phyloP scores from a whole-genome alignment of 1,140 invertebrate genomes.

The Pristionchus pacificus region DNA sequence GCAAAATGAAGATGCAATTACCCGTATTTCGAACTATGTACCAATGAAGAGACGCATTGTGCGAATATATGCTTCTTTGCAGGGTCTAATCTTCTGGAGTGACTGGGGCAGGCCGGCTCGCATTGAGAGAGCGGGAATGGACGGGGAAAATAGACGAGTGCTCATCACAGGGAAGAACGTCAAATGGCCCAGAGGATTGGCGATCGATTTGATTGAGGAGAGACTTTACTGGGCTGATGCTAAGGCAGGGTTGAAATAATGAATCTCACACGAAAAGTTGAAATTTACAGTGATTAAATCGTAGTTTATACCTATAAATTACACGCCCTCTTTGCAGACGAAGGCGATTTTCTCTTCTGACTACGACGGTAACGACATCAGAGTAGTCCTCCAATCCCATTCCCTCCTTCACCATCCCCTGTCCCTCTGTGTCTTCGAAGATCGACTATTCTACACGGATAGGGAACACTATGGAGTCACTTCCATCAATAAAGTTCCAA shows the following conservation, averaged over 20 bases:
- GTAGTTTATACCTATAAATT: too few species aligned
- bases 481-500: constrained; percentile 81
- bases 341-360: constrained; percentile 42
- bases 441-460: constrained; percentile 92
- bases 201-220: constrained; percentile 62
- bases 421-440: constrained; percentile 64
- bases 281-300: too few species aligned
- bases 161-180: constrained; percentile 46
- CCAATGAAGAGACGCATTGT: too few species aligned
- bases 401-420: constrained; percentile 63
- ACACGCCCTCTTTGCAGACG: too few species aligned
- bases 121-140: constrained; percentile 61
- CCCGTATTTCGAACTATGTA: too few species aligned
- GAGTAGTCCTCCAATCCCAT: constrained; percentile 55
- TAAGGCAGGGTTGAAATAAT: constrained; percentile 65
- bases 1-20: too few species aligned
- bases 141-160: constrained; percentile 56
- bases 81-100: constrained; percentile 61
- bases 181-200: constrained; percentile 62
- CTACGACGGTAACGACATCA: constrained; percentile 37
- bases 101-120: constrained; percentile 60
- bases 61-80: too few species aligned
- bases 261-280: too few species aligned
- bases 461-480: constrained; percentile 88
- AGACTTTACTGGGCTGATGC: constrained; percentile 92